Evolutionary conservation across 1,140 invertebrate genomes (phyloP).

Genomic region (Rhagoletis pomonella): DNA sequence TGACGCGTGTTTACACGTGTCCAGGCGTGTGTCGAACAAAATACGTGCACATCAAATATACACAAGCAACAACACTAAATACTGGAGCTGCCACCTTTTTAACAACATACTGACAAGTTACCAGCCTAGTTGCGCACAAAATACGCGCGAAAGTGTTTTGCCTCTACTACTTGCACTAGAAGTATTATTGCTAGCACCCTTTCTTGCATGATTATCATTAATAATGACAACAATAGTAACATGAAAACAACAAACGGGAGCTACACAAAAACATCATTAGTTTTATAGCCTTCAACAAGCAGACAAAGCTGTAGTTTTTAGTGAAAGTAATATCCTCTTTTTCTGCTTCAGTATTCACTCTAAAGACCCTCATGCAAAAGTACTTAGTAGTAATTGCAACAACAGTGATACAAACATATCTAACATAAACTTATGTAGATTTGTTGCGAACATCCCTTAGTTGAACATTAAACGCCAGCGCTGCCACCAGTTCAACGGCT

Average conservation of each 20-base stretch:
- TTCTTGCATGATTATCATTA: slow-evolving; percentile 16
- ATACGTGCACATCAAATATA: not conserved
- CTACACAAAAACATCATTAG: slow-evolving; percentile 38
- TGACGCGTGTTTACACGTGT: slow-evolving; percentile 71
- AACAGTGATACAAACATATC: not conserved
- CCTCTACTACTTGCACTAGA: not conserved
- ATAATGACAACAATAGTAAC: not conserved
- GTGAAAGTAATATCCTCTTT: not conserved
- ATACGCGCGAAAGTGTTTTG: not conserved
- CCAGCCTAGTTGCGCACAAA: not conserved
- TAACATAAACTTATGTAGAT: not conserved
- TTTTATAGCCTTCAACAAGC: slow-evolving; percentile 22
- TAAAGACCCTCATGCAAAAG: slow-evolving; percentile 1
- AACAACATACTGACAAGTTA: not conserved
- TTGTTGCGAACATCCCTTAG: not conserved
- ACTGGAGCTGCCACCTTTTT: no score
- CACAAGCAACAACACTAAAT: not conserved
- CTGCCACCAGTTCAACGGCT: not conserved
- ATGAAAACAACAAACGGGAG: slow-evolving; percentile 15
- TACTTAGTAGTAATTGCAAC: not conserved
- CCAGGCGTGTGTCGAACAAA: slow-evolving; percentile 56
- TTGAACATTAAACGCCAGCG: not conserved
- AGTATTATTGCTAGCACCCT: slow-evolving; percentile 55
- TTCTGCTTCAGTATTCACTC: not conserved
- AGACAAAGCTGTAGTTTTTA: slow-evolving; percentile 8